Percentiles rank a stretch among this genome's conserved stretches.
Evolutionary conservation across 2,888 invertebrate species (phyloP).

Genomic region (Poecilus cupreus): DNA sequence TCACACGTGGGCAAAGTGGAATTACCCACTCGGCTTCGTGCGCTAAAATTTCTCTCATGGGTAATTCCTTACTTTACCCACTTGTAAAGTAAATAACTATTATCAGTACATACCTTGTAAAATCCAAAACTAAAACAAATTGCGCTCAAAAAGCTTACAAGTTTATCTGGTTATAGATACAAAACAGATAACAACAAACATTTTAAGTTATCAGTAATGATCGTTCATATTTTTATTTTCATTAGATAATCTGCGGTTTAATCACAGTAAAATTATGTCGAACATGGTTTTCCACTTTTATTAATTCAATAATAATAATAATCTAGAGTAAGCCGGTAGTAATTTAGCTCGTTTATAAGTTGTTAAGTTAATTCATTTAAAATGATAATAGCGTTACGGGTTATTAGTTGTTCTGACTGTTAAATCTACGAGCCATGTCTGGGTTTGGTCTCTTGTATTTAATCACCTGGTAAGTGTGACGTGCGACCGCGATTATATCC

Average conservation of each 20-base stretch:
- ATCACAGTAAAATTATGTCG: not conserved
- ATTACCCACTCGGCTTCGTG: no score
- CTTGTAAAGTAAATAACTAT: no score
- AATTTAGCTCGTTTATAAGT: constrained; percentile 13
- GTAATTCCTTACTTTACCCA: no score
- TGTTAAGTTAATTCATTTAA: constrained; percentile 22
- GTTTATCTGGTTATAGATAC: no score
- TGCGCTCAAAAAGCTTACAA: no score
- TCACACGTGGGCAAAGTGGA: no score
- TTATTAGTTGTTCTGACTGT: not conserved
- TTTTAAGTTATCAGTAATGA: no score
- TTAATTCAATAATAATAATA: constrained; percentile 19
- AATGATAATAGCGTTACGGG: constrained; percentile 18
- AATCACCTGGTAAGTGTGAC: constrained; percentile 30
- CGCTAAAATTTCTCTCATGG: no score
- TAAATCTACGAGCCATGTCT: not conserved
- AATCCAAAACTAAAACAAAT: no score
- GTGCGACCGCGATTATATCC: not conserved
- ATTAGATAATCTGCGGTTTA: not conserved
- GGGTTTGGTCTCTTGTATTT: not conserved
- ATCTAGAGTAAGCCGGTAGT: not conserved
- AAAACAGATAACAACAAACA: no score
- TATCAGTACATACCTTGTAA: no score
- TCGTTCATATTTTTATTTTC: no score
- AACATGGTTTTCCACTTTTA: constrained; percentile 22